Evolutionary conservation across 2,113 vertebrate genomes (phyloP).

Genomic region (Hyperopisus bebe): DNA sequence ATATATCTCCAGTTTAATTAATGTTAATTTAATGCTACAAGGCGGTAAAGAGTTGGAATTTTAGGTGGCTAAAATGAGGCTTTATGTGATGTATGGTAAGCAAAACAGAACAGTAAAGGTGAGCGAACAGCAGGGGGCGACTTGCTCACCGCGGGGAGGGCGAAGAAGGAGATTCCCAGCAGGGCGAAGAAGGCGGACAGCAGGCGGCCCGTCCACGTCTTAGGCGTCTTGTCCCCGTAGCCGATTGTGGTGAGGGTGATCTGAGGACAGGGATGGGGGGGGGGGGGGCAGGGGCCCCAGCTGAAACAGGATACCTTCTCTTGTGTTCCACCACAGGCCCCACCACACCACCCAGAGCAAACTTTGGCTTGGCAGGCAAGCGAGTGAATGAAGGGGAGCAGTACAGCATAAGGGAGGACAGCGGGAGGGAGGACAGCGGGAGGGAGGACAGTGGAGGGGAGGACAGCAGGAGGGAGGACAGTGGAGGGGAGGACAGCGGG

Average conservation of each 20-base stretch:
- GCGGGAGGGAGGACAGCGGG: neutral
- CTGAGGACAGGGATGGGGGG: slow-evolving; percentile 52
- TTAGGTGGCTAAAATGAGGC: neutral
- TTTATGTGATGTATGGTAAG: neutral
- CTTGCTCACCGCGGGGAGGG: slow-evolving; percentile 90
- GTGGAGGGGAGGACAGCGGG: neutral
- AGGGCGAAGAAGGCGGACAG: slow-evolving; percentile 93
- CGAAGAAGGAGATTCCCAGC: slow-evolving; percentile 97
- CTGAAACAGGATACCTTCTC: neutral
- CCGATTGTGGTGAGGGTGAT: slow-evolving; percentile 97
- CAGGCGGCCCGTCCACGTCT: slow-evolving; percentile 91
- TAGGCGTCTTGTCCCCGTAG: slow-evolving; percentile 96
- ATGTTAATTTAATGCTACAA: neutral
- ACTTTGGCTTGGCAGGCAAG: neutral
- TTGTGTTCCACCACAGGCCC: neutral
- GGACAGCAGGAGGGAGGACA: no score
- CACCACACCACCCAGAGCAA: neutral
- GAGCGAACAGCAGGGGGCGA: neutral
- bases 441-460: neutral
- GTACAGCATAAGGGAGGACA: neutral
- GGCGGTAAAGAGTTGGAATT: neutral
- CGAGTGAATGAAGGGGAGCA: neutral
- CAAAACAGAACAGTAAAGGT: neutral
- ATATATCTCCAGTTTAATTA: neutral
- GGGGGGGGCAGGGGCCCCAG: neutral